Evolutionary conservation across 1,140 invertebrate species (phyloP).

Genomic region (Euura lappo): DNA sequence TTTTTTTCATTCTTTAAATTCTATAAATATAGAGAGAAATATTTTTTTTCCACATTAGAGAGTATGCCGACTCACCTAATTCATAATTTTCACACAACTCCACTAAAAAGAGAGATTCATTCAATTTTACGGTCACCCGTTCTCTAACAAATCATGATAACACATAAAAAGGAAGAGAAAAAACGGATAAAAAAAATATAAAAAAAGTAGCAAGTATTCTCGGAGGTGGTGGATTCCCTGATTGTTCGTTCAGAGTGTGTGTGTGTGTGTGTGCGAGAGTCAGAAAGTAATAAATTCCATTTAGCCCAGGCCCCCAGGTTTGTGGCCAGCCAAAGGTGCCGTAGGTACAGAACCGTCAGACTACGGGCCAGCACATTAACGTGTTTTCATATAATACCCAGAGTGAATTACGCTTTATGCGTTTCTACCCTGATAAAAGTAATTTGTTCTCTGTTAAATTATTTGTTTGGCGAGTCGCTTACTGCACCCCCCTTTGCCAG

Average conservation of each 20-base stretch:
- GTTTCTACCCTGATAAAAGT: not conserved
- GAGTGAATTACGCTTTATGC: constrained; percentile 3
- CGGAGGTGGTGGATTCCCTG: too few species aligned
- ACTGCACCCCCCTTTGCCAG: too few species aligned
- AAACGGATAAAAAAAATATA: too few species aligned
- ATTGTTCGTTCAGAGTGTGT: not conserved
- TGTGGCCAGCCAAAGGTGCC: not conserved
- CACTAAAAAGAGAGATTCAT: constrained; percentile 5
- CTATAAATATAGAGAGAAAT: too few species aligned
- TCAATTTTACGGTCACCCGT: constrained; percentile 1
- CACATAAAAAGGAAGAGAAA: not conserved
- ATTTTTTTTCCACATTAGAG: not conserved
- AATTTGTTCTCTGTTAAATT: constrained; percentile 4
- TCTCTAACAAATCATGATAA: not conserved
- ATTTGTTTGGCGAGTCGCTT: not conserved
- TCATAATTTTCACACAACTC: constrained; percentile 5
- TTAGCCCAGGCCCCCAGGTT: not conserved
- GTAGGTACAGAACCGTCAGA: too few species aligned
- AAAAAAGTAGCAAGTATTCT: too few species aligned
- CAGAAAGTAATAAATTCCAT: constrained; percentile 5
- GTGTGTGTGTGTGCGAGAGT: not conserved
- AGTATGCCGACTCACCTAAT: not conserved
- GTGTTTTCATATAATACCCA: constrained; percentile 3
- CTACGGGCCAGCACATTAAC: not conserved
- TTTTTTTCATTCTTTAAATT: too few species aligned